Percentiles rank a stretch among this genome's conserved stretches.
Conservation (phyloP, 2,888 invertebrate genomes). For the Conomelus anceps region DNA sequence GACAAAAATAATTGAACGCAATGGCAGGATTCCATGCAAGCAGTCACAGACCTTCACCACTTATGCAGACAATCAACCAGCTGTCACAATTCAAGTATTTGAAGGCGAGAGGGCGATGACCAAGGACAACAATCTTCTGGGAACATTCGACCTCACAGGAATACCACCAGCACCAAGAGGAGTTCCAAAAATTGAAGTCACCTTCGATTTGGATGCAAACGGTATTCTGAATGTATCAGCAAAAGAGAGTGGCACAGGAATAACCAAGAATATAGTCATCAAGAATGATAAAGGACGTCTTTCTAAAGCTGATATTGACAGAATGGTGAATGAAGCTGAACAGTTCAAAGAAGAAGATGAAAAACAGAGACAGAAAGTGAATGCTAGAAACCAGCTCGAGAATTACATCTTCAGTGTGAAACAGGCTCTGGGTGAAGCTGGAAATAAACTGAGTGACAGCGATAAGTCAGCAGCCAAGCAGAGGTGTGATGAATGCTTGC, state of each 20-base stretch:
- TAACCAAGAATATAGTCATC: slow-evolving; percentile 44
- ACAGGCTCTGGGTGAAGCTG: slow-evolving; percentile 40
- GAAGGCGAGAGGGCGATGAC: slow-evolving; percentile 82
- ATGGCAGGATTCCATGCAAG: slow-evolving; percentile 48
- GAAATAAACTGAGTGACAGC: slow-evolving; percentile 39
- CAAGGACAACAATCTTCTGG: slow-evolving; percentile 78
- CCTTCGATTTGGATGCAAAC: slow-evolving; percentile 59
- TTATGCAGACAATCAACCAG: slow-evolving; percentile 85
- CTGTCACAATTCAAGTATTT: slow-evolving; percentile 78
- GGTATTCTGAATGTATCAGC: slow-evolving; percentile 43
- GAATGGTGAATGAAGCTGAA: slow-evolving; percentile 43
- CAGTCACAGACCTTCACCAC: slow-evolving; percentile 70
- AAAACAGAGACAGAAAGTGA: slow-evolving; percentile 40
- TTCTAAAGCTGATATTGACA: slow-evolving; percentile 46
- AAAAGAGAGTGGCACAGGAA: slow-evolving; percentile 44
- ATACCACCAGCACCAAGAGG: slow-evolving; percentile 72
- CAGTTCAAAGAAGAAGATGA: slow-evolving; percentile 41
- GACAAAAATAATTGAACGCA: slow-evolving; percentile 47
- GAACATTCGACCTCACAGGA: slow-evolving; percentile 71
- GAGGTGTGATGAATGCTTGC: slow-evolving; percentile 40
- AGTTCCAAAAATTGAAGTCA: slow-evolving; percentile 68
- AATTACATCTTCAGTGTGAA: slow-evolving; percentile 40
- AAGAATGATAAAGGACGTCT: slow-evolving; percentile 46
- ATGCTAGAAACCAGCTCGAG: slow-evolving; percentile 45
- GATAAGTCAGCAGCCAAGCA: slow-evolving; percentile 41